These are phyloP conservation scores for Anniella stebbinsi DNA, from an alignment of 2,797 vertebrate genomes.

Conservation along the genomic window DNA sequence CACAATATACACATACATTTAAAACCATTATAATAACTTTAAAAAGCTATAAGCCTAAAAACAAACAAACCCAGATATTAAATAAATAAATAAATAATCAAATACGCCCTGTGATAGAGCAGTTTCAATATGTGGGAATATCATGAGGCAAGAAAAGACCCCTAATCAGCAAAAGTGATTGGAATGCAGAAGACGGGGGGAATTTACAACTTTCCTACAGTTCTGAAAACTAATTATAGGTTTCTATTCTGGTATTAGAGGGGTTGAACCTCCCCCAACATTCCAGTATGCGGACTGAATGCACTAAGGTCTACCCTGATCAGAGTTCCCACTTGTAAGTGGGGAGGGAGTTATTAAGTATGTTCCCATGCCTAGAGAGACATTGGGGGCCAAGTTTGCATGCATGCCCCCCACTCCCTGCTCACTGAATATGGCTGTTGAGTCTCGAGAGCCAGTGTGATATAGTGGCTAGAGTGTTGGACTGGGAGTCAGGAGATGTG, in stretches of 20 bases:
- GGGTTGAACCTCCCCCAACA: not conserved
- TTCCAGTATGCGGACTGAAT: too few relatives aligned
- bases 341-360: not conserved
- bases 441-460: too few relatives aligned
- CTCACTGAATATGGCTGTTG: not conserved
- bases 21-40: too few relatives aligned
- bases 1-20: too few relatives aligned
- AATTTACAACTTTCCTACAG: not conserved
- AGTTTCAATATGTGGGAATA: rapidly evolving
- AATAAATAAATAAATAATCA: too few relatives aligned
- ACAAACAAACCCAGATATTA: too few relatives aligned
- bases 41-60: too few relatives aligned
- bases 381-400: not conserved
- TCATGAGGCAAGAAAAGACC: not conserved
- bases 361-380: not conserved
- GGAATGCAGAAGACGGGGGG: not conserved
- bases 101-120: rapidly evolving
- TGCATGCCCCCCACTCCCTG: not conserved
- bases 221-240: not conserved
- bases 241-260: not conserved
- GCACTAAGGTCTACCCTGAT: not conserved
- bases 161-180: not conserved
- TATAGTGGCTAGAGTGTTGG: too few relatives aligned
- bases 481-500: too few relatives aligned
- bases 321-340: not conserved